Evolutionary conservation across 2,888 invertebrate genomes (phyloP).

Genomic region (Gymnocheta viridis): DNA sequence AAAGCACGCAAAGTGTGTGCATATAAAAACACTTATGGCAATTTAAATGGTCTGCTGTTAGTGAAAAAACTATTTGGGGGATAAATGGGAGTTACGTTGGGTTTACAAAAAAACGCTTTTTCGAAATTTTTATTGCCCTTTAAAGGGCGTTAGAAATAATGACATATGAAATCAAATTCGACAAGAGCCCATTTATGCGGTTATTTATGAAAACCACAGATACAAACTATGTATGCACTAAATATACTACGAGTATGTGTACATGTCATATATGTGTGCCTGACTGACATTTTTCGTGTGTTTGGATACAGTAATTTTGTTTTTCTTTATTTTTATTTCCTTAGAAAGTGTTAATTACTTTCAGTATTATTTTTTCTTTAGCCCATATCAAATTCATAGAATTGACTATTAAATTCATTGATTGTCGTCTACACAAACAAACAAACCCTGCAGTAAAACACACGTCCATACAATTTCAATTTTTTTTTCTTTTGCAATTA

Average conservation of each 20-base stretch:
- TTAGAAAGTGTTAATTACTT: conserved; percentile 65
- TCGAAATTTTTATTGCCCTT: too few relatives aligned
- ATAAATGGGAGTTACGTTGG: too few relatives aligned
- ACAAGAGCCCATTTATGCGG: too few relatives aligned
- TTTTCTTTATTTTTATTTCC: conserved; percentile 34
- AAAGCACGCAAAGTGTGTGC: too few relatives aligned
- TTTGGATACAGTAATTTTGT: conserved; percentile 1
- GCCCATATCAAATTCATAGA: conserved; percentile 16
- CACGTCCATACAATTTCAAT: neutral
- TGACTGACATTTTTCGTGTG: neutral
- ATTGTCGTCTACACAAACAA: conserved; percentile 10
- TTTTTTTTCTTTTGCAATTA: neutral
- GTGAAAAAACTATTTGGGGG: too few relatives aligned
- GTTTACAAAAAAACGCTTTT: too few relatives aligned
- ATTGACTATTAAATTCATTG: conserved; percentile 54
- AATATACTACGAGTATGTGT: neutral
- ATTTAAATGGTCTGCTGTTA: too few relatives aligned
- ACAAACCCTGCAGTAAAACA: neutral
- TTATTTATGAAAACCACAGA: too few relatives aligned
- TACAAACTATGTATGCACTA: neutral
- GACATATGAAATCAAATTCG: too few relatives aligned
- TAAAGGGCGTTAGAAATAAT: too few relatives aligned
- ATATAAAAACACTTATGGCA: too few relatives aligned
- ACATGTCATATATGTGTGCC: neutral
- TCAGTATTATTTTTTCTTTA: conserved; percentile 24